Conservation (phyloP, 1,140 invertebrate genomes). For the Eubasilissa regina region DNA sequence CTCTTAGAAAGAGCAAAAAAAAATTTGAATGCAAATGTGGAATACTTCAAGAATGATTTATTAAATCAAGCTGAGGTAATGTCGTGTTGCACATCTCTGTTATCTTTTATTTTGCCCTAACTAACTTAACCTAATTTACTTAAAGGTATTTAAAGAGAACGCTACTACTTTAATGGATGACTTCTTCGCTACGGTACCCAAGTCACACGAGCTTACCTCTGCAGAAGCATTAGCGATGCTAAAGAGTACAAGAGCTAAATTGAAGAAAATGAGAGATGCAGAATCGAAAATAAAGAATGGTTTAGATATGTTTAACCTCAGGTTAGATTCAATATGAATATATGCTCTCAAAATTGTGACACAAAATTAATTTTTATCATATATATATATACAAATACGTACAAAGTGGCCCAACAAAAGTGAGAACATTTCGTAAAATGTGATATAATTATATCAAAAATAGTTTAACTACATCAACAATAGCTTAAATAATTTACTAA, state of each 20-base stretch:
- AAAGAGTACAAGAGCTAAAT: constrained; percentile 73
- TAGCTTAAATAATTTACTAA: too few relatives aligned
- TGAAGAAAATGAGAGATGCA: constrained; percentile 76
- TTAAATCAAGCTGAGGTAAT: constrained; percentile 75
- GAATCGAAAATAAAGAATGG: constrained; percentile 79
- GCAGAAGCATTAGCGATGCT: constrained; percentile 80
- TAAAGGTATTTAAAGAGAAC: constrained; percentile 76
- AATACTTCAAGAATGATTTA: constrained; percentile 80
- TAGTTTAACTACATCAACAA: too few relatives aligned
- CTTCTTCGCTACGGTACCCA: constrained; percentile 77
- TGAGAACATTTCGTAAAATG: too few relatives aligned
- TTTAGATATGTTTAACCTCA: constrained; percentile 80
- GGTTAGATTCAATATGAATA: constrained; percentile 49
- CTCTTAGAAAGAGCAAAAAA: constrained; percentile 77
- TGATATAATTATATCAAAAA: too few relatives aligned
- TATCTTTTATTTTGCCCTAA: too few relatives aligned
- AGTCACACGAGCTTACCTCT: constrained; percentile 74
- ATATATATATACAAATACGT: too few relatives aligned
- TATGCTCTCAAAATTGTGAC: too few relatives aligned
- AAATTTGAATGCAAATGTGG: constrained; percentile 79
- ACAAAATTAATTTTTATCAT: too few relatives aligned
- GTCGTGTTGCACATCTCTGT: neutral
- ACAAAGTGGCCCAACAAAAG: too few relatives aligned
- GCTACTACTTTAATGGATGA: constrained; percentile 75
- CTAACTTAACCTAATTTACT: too few relatives aligned